Base-by-base conservation (phyloP, 2,113 vertebrate genomes). In the Lynx canadensis region DNA sequence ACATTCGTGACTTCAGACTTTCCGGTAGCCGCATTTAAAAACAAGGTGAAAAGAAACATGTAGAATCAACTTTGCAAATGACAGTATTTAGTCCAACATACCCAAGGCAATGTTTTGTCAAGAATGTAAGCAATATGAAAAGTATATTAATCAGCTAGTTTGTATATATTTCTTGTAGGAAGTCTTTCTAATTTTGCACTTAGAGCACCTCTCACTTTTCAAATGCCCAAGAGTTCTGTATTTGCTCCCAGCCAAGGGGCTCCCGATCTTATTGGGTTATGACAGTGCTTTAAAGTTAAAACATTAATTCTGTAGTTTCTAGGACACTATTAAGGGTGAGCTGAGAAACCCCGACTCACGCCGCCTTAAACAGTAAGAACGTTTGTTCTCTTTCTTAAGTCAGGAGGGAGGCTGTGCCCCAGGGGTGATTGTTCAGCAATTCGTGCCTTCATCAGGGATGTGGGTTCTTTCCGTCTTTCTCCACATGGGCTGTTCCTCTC, bases 391-490 rank as follows among this genome's bases (percentile, higher is more conserved):
- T 74, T 60, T 48, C 1, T 27, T 21, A 50, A n/a, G 52, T 55
- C 48, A 36, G 21, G 88, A 45, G 12, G 41, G 31, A 5, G 79
- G 4, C n/a, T 65, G 9, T 1, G 0, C 31, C 36, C 16, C 33
- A 12, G 52, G 78, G 55, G 38, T 3, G 9, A 21, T 29, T 5
- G 36, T n/a, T 69, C 0, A 7, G 36, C 14, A 3, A 0, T 82
- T 63, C 1, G 1, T n/a, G 48, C 4, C 0, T 0, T 60, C 38
- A 7, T 38, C 14, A 57, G 29, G 29, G 55, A 19, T 0, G 0
- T 4, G 18, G 15, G 3, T 16, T 23, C 82, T 65, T 31, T 36
- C 57, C 9, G 1, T 48, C 18, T 8, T 50, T 69, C 63, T 48
- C 15, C 27, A 12, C 3, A 0, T 4, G 15, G 21, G 9, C 3